Base-by-base conservation (phyloP, 2,797 vertebrate species). In the Bufotes viridis region DNA sequence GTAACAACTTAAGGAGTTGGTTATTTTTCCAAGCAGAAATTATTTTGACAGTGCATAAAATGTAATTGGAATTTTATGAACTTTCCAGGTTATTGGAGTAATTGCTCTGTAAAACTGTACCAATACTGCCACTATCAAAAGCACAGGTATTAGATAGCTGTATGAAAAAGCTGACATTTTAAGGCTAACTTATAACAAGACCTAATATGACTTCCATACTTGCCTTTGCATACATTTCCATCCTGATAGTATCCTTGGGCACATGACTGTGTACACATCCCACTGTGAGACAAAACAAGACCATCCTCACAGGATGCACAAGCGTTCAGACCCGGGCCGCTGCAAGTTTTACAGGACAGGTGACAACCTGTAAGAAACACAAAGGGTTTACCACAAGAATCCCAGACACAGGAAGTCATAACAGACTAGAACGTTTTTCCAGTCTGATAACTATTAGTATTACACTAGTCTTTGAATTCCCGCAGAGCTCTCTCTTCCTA, bases 261-360 rank as follows among this genome's bases (percentile, higher is more conserved):
- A 83, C 98, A 99, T 88, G 13, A 67, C 0, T 91, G 78, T 14
- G 90, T 92, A 18, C 98, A 99, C 42, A 91, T 92, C 12, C 96
- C 95, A 0, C 90, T 93, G 83, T 96, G 94, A 81, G 96, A 91
- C 90, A 99, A 94, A 22, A 96, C 93, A 0, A 91, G 90, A 90
- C 88, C 87, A 53, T 87, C 0, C 0, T 91, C 87, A 89, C 98
- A 99, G 67, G 97, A 96, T 2, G 96, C 95, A 24, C 98, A 99
- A 84, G 95, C 92, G 7, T 91, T 93, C 51, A 96, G 95, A 7
- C 96, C 96, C 51, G 84, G 82, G 0, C 93, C 92, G 0, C 86
- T 93, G 93, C 98, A 99, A 80, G 93, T 93, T 63, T 92, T 94
- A 90, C 98, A 99, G 0, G 97, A 98, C 4, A 93, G 85, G 91